Percentiles rank a stretch among this genome's conserved stretches.
phyloP scores from a whole-genome alignment of 2,113 vertebrate genomes.

The Ginglymostoma cirratum region DNA sequence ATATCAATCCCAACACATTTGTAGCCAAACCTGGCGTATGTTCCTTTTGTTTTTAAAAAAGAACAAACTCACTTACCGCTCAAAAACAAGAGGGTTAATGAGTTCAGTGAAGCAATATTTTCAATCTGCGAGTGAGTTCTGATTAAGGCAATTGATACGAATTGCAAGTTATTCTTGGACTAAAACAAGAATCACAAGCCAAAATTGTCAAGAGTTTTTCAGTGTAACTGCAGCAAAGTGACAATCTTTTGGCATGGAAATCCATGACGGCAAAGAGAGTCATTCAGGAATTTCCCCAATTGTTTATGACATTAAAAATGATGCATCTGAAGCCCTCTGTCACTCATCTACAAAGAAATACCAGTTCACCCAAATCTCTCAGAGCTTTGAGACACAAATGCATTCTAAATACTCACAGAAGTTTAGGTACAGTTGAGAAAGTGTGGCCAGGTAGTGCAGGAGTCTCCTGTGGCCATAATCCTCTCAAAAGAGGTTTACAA shows the following conservation, averaged over 20 bases:
- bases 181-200: not conserved
- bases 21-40: not conserved
- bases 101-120: not conserved
- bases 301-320: not conserved
- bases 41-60: not conserved
- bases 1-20: not conserved
- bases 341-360: not conserved
- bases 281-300: not conserved
- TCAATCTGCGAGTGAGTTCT: not conserved
- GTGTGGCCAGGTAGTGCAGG: too few relatives aligned
- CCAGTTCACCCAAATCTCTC: not conserved
- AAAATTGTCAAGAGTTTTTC: not conserved
- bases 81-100: not conserved
- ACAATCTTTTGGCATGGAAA: not conserved
- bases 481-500: too few relatives aligned
- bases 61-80: not conserved
- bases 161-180: not conserved
- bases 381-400: not conserved
- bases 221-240: not conserved
- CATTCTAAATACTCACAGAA: not conserved
- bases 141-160: not conserved
- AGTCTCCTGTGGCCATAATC: too few relatives aligned
- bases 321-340: not conserved
- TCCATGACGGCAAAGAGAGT: not conserved
- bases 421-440: not conserved